Evolutionary conservation across 2,888 invertebrate species (phyloP), one percentile per base, ranked within the genome.

Genomic region (Atherix ibis): DNA sequence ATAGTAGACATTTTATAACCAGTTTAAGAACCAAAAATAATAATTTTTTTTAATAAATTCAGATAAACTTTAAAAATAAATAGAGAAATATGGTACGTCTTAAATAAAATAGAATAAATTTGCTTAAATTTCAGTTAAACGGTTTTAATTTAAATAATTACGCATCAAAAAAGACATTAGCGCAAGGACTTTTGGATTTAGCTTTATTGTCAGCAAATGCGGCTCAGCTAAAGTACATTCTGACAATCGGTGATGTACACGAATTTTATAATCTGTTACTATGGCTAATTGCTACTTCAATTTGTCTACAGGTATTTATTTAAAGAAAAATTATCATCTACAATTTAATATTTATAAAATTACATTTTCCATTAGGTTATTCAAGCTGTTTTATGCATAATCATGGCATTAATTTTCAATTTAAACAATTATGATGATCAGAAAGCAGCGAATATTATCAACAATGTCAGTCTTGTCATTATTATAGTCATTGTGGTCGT

Each of bases 171-270:
- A 44, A 44, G 16, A 38, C 43, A 3, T 27, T 44, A 5, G 43
- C 43, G 5, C 43, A 44, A 35, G 43, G 39, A 5, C 38, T 44
- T 33, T 22, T 44, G 5, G 42, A 44, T 30, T 35, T 44, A 12
- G 43, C 40, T n/a, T 30, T 44, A 18, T 18, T 44, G 10, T 22
- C 43, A 12, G 40, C 43, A 18, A 44, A 44, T 34, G 43, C 42
- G 24, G 35, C 42, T 3, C 43, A 44, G 29, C 26, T 44, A 9
- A 44, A 42, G 27, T 42, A 27, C 25, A 35, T 44, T 30, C 24
- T 44, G 9, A 26, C 31, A 4, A 31, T 32, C 18, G 39, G 42
- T 12, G 24, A 31, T 9, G 24, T 22, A 14, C 40, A 44, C 16
- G 37, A 42, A 19, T 44, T 42, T 30, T 40, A 42, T 25, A 14